Base-by-base conservation (phyloP, 2,888 invertebrate species). In the Orchestes rusci region DNA sequence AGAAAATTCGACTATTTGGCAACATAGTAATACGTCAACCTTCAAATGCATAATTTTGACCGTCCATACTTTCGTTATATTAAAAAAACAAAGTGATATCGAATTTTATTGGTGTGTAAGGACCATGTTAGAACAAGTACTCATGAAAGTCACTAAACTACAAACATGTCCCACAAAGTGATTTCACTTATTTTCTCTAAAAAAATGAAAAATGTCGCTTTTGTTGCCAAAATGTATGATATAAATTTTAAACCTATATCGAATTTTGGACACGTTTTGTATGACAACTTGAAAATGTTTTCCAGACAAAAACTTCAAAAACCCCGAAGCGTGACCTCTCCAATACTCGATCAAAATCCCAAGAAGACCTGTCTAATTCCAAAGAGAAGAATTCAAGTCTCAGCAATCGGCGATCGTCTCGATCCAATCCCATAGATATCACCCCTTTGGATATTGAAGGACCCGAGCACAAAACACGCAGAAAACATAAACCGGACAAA, bases 311-410 rank as follows among this genome's bases (percentile, higher is more conserved):
- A 30, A 43, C 10, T 23, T 36, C 20, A 32, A n/a, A n/a, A n/a
- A n/a, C n/a, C n/a, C n/a, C n/a, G n/a, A 45, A 49, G 13, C 35
- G 45, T 17, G 49, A 48, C 28, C 38, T 23, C 17, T 39, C 40
- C 19, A 32, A 35, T 23, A 32, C 48, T 18, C 40, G 49, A 47
- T 55, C 59, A n/a, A 57, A 50, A 40, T 59, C 59, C 18, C 56
- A 59, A 43, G 53, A 54, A 42, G 56, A 57, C 46, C 45, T 55
- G 8, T 43, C 55, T 19, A 30, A 50, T n/a, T 45, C 54, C 30
- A 56, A 53, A 48, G 53, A 52, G 13, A 37, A 33, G 13, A 38
- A 38, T 5, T n/a, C 3, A 16, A 16, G 7, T 5, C 32, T 43
- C 2, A 55, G 51, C 45, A 29, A 50, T 3, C 54, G 53, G 32